Conservation (phyloP, 2,888 invertebrate species). For the Spicauda simplicius region DNA sequence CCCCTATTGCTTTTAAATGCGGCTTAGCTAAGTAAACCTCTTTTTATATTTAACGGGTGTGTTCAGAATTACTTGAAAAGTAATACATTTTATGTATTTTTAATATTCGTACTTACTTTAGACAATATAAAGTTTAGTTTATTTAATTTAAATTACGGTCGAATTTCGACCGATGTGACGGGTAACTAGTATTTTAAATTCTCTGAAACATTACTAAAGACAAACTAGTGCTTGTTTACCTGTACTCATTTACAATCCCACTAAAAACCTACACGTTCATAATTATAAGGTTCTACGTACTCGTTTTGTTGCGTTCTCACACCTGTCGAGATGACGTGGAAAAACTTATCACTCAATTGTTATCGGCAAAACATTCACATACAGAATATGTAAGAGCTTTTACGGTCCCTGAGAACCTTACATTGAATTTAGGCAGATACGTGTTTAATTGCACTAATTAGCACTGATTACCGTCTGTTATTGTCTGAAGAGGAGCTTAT, state of each 20-base stretch:
- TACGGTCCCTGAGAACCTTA: constrained; percentile 24
- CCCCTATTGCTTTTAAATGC: too few species aligned
- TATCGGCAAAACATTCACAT: constrained; percentile 26
- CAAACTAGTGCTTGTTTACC: too few species aligned
- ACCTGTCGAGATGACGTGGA: constrained; percentile 41
- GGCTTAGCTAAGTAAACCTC: too few species aligned
- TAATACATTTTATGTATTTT: too few species aligned
- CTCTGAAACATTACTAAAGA: too few species aligned
- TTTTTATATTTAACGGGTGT: too few species aligned
- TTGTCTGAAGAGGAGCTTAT: constrained; percentile 10
- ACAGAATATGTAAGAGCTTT: neutral
- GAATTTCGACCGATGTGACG: too few species aligned
- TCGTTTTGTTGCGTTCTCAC: constrained; percentile 40
- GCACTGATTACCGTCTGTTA: constrained; percentile 20
- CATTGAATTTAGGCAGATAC: constrained; percentile 26
- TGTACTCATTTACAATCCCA: neutral
- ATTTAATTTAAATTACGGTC: too few species aligned
- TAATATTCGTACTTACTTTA: too few species aligned
- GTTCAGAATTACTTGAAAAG: too few species aligned
- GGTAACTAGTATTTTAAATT: too few species aligned
- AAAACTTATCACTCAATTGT: constrained; percentile 43
- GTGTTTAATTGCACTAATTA: constrained; percentile 25
- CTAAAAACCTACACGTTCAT: constrained; percentile 7
- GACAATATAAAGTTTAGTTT: too few species aligned
- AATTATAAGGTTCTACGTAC: constrained; percentile 2